These are phyloP conservation scores for Chrysopilus asiliformis DNA, from an alignment of 2,888 invertebrate species.

Conservation along the genomic window DNA sequence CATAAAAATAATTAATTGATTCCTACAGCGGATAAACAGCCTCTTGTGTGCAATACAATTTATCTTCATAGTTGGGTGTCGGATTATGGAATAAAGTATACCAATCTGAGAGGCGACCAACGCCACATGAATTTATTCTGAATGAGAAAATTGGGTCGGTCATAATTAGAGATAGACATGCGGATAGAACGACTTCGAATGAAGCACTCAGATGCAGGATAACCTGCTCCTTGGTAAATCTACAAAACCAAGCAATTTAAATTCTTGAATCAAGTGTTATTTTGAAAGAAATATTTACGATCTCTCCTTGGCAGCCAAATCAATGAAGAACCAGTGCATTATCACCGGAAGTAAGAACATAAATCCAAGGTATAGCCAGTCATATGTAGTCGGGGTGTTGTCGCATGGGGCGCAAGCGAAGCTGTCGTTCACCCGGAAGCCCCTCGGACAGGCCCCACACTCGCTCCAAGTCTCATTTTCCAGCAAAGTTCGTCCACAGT, in stretches of 20 bases:
- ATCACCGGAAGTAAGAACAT: slow-evolving; percentile 81
- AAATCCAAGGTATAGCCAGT: slow-evolving; percentile 91
- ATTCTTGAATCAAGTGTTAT: slow-evolving; percentile 1
- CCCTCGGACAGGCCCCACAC: slow-evolving; percentile 79
- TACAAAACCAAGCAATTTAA: slow-evolving; percentile 25
- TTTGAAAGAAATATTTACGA: slow-evolving; percentile 37
- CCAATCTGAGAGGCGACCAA: slow-evolving; percentile 82
- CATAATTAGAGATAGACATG: slow-evolving; percentile 62
- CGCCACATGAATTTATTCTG: slow-evolving; percentile 61
- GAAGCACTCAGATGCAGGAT: slow-evolving; percentile 70
- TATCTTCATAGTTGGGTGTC: slow-evolving; percentile 75
- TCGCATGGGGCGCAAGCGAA: slow-evolving; percentile 60
- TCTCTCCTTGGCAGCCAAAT: slow-evolving; percentile 60
- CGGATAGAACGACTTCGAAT: slow-evolving; percentile 64
- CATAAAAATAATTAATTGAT: too few relatives aligned
- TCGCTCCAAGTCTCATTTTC: slow-evolving; percentile 58
- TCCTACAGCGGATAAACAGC: slow-evolving; percentile 94
- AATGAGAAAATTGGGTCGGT: slow-evolving; percentile 71
- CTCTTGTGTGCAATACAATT: slow-evolving; percentile 90
- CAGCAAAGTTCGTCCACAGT: slow-evolving; percentile 43
- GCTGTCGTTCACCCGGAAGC: slow-evolving; percentile 62
- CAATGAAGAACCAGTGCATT: slow-evolving; percentile 87
- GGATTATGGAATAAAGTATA: slow-evolving; percentile 93
- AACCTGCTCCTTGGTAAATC: slow-evolving; percentile 60
- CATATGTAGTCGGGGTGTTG: slow-evolving; percentile 66